Conservation (phyloP, 2,888 invertebrate genomes). For the Altica lythri region DNA sequence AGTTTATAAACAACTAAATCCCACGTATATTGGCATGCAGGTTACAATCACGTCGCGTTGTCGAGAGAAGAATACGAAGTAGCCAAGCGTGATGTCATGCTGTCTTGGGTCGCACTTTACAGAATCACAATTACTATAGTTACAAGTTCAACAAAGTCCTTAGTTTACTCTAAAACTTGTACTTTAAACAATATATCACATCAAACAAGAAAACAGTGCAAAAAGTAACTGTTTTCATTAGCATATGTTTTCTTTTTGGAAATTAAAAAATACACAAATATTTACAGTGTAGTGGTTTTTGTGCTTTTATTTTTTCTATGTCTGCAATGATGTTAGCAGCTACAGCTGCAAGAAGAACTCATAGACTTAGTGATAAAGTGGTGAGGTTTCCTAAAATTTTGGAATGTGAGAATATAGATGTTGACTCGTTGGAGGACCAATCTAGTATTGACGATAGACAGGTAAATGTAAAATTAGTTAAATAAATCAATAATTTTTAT, state of each 20-base stretch:
- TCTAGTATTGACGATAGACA: constrained; percentile 21
- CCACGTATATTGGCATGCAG: constrained; percentile 1
- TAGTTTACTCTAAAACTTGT: constrained; percentile 29
- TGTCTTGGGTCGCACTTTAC: constrained; percentile 51
- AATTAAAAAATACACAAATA: background rate
- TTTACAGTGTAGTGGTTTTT: background rate
- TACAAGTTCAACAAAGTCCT: constrained; percentile 30
- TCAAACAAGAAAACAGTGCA: constrained; percentile 7
- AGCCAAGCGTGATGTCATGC: constrained; percentile 57
- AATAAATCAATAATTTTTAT: too few relatives aligned
- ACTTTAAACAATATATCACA: constrained; percentile 18
- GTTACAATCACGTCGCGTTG: constrained; percentile 35
- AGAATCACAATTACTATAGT: constrained; percentile 53
- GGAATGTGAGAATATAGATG: constrained; percentile 51
- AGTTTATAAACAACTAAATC: too few relatives aligned
- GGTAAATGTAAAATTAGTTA: too few relatives aligned
- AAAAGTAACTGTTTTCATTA: background rate
- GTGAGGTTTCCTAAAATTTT: constrained; percentile 44
- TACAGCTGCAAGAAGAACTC: constrained; percentile 47
- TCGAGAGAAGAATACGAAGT: constrained; percentile 50
- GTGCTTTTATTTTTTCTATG: background rate
- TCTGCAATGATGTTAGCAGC: constrained; percentile 48
- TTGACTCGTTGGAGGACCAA: constrained; percentile 55
- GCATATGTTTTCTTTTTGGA: too few relatives aligned
- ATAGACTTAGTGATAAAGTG: constrained; percentile 46